Conservation (phyloP, 1,140 invertebrate species). For the Ruditapes philippinarum region DNA sequence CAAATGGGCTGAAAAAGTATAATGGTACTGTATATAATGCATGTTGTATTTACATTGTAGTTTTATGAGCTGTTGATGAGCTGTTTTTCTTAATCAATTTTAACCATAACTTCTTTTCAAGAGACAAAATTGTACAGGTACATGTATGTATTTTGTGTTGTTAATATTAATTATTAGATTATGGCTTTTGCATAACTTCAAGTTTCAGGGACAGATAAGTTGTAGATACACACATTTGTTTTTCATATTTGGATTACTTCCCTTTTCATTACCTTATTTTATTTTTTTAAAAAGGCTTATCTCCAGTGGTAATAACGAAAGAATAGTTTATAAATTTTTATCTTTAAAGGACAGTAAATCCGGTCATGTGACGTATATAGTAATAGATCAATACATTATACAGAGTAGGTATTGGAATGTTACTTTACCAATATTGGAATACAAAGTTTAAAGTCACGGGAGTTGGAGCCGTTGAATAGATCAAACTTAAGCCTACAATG, state of each 20-base stretch:
- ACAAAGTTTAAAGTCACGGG: constrained; percentile 53
- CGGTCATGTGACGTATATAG: constrained; percentile 26
- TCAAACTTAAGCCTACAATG: constrained; percentile 47
- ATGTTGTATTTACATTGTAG: too few species aligned
- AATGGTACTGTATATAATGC: too few species aligned
- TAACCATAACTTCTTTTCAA: too few species aligned
- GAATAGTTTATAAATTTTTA: constrained; percentile 50
- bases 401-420: constrained; percentile 38
- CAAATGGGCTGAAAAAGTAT: too few species aligned
- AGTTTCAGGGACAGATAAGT: neutral
- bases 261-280: neutral
- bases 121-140: neutral
- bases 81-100: neutral
- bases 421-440: constrained; percentile 37
- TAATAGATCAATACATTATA: constrained; percentile 30
- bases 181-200: too few species aligned
- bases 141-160: neutral
- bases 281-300: constrained; percentile 46
- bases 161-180: too few species aligned
- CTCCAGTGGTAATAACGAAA: constrained; percentile 12
- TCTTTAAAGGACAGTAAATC: constrained; percentile 41
- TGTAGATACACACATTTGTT: neutral
- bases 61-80: too few species aligned
- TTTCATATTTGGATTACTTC: neutral
- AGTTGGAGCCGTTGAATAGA: constrained; percentile 38